A percentile compares a stretch with the other conserved stretches of the same genome.
phyloP scores from a whole-genome alignment of 1,140 invertebrate genomes.

The Drosophila mauritiana region DNA sequence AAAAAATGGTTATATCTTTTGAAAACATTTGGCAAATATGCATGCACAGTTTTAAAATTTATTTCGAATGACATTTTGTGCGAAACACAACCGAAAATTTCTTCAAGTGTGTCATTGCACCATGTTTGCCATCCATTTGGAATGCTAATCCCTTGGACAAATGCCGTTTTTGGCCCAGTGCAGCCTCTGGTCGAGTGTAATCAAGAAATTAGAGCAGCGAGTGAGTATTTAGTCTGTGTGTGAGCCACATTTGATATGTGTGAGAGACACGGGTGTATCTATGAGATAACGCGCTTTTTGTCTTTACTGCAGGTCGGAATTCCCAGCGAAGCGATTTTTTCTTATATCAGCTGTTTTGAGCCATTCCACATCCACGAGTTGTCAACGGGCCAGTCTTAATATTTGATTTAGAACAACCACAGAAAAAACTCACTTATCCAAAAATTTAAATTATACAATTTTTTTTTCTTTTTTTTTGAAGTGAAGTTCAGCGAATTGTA shows the following conservation, averaged over 20 bases:
- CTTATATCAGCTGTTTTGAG: constrained; percentile 65
- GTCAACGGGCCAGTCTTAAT: no score
- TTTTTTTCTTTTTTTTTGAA: background rate
- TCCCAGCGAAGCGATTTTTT: constrained; percentile 47
- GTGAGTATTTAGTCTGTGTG: constrained; percentile 10
- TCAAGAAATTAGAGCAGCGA: constrained; percentile 73
- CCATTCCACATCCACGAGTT: background rate
- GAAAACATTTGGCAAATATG: no score
- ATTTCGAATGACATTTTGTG: no score
- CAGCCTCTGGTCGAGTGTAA: constrained; percentile 60
- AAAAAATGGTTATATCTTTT: no score
- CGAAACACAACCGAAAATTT: background rate
- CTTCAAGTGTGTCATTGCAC: constrained; percentile 37
- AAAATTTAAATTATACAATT: background rate
- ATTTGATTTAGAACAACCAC: no score
- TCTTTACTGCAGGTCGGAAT: constrained; percentile 36
- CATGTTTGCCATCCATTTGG: constrained; percentile 56
- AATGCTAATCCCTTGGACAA: constrained; percentile 68
- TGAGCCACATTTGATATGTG: constrained; percentile 21
- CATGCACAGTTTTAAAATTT: no score
- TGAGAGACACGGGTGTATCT: constrained; percentile 28
- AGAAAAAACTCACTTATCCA: no score
- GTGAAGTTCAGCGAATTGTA: background rate
- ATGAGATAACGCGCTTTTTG: constrained; percentile 32
- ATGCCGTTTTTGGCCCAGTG: constrained; percentile 35